These are phyloP conservation scores for Perizoma affinitatum DNA, from an alignment of 2,888 invertebrate species.

Conservation along the genomic window DNA sequence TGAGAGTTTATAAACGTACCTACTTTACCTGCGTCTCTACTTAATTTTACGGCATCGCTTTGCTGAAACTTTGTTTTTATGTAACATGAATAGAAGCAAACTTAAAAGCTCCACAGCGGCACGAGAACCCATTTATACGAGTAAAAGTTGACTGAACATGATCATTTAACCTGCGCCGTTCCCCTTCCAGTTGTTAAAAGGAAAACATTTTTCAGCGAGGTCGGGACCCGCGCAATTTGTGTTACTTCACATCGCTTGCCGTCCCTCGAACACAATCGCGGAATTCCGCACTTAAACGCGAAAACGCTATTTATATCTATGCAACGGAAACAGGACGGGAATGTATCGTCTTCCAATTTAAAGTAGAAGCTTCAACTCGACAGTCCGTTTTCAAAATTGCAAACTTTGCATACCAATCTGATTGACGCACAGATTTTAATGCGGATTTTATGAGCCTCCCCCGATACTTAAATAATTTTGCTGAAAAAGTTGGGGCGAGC, in stretches of 20 bases:
- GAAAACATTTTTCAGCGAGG: conserved; percentile 64
- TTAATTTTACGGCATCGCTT: conserved; percentile 10
- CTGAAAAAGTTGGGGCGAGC: conserved; percentile 50
- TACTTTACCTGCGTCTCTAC: too few species aligned
- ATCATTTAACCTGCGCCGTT: conserved; percentile 64
- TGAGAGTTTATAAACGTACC: too few species aligned
- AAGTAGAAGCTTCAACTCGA: conserved; percentile 28
- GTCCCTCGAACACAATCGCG: conserved; percentile 58
- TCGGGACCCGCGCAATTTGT: conserved; percentile 64
- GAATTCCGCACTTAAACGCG: conserved; percentile 60
- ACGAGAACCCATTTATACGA: conserved; percentile 49
- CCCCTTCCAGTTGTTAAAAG: conserved; percentile 61
- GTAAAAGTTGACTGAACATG: conserved; percentile 64
- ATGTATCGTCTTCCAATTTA: conserved; percentile 28
- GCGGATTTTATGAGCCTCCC: conserved; percentile 31
- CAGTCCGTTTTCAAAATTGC: conserved; percentile 30
- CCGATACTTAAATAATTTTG: conserved; percentile 48
- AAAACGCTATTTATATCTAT: conserved; percentile 63
- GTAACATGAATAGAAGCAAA: conserved; percentile 30
- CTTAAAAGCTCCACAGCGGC: conserved; percentile 34
- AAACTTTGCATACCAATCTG: conserved; percentile 33
- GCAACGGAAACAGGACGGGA: conserved; percentile 45
- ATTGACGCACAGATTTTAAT: conserved; percentile 31
- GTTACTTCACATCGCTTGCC: conserved; percentile 56
- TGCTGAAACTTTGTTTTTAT: conserved; percentile 25